Conservation (phyloP, 2,113 vertebrate genomes). For the Cichladusa arquata region DNA sequence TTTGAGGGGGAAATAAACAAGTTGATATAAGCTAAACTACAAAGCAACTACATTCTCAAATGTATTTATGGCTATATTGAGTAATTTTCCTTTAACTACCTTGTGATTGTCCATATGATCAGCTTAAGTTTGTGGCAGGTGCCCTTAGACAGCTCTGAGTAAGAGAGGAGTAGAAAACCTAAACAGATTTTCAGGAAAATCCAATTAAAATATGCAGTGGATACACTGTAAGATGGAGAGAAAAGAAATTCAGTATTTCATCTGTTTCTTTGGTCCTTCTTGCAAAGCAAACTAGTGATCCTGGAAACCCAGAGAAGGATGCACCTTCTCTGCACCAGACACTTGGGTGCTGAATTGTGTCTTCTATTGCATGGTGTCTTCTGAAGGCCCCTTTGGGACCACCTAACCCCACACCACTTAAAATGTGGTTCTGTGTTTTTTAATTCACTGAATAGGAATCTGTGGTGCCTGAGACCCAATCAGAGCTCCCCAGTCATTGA, state of each 20-base stretch:
- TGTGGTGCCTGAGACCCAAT: neutral
- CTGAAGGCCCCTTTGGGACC: neutral
- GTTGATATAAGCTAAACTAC: neutral
- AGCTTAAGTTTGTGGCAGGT: neutral
- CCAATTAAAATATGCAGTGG: neutral
- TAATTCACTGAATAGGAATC: neutral
- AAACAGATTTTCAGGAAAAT: neutral
- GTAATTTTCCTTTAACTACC: neutral
- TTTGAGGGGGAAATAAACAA: neutral
- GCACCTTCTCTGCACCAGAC: neutral
- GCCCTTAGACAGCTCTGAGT: neutral
- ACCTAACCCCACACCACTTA: neutral
- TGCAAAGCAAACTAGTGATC: neutral
- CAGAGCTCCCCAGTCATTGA: neutral
- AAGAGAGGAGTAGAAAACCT: neutral
- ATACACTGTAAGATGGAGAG: neutral
- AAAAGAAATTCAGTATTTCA: neutral
- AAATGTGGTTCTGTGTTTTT: neutral
- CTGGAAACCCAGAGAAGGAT: neutral
- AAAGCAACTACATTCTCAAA: neutral
- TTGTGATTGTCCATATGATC: neutral
- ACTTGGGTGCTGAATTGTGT: rapidly evolving
- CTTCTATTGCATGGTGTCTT: rapidly evolving
- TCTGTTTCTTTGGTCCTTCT: neutral
- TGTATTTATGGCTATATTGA: neutral